Conservation (phyloP, 2,797 vertebrate species). For the Chaenodraco wilsoni region DNA sequence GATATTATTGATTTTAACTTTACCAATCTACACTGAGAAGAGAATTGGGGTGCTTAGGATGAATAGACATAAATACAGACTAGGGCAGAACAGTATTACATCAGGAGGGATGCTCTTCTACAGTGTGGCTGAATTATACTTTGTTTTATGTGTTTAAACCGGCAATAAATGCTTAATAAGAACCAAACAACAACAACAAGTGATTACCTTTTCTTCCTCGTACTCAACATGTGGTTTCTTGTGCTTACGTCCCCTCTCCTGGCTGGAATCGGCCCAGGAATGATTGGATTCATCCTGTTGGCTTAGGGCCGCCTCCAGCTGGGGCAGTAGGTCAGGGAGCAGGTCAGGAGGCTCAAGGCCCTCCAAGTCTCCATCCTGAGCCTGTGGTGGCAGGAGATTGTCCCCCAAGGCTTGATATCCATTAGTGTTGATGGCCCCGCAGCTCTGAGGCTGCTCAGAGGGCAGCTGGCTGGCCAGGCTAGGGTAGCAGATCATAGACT, state of each 20-base stretch:
- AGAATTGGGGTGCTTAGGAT: neutral
- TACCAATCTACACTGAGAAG: neutral
- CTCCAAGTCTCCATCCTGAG: slow-evolving; percentile 88
- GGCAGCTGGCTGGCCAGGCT: slow-evolving; percentile 81
- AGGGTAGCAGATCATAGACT: slow-evolving; percentile 88
- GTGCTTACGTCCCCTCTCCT: slow-evolving; percentile 53
- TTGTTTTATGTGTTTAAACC: neutral
- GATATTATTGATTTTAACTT: neutral
- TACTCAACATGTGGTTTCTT: slow-evolving; percentile 60
- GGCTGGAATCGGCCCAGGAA: slow-evolving; percentile 76
- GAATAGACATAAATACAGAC: too few relatives aligned
- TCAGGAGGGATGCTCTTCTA: neutral
- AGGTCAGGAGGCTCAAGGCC: slow-evolving; percentile 91
- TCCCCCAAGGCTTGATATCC: slow-evolving; percentile 92
- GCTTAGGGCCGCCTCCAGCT: slow-evolving; percentile 91
- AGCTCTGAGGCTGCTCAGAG: slow-evolving; percentile 86
- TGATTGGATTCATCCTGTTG: slow-evolving; percentile 84
- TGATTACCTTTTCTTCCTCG: slow-evolving; percentile 74
- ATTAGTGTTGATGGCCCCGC: slow-evolving; percentile 82
- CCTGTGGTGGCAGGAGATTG: slow-evolving; percentile 87
- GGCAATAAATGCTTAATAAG: neutral
- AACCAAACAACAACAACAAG: neutral
- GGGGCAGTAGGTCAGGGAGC: slow-evolving; percentile 92
- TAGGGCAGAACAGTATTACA: neutral
- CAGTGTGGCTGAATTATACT: neutral